Base-by-base conservation (phyloP, 2,888 invertebrate species). In the Dicyrtoma fusca region DNA sequence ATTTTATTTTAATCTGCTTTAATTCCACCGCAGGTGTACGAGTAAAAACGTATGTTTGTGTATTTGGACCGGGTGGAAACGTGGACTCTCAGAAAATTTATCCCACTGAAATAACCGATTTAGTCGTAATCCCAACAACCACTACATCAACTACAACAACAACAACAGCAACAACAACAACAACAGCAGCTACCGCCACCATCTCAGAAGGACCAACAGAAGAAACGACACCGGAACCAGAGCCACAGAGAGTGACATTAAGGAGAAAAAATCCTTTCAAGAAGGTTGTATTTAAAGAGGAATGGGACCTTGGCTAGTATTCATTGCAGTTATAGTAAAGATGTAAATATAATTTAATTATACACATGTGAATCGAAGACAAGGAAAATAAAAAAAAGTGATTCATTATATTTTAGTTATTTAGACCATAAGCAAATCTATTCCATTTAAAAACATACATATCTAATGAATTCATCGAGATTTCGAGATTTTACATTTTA, bases 21-120 rank as follows among this genome's bases (percentile, higher is more conserved):
- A 47, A 63, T 63, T 47, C 14, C 21, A 44, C 14, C 2, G 23
- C 19, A 21, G 34, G 34, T 8, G 34, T 63, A 44, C 1, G 11
- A 11, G 65, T 51, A 4, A 65, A 65, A 49, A n/a, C 49, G 26
- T 68, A 68, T 21, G 34, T 42, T 1, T 68, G 66, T 34, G 55
- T 68, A 23, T 68, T 68, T 34, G 66, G 53, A 55, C 66, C 66
- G 5, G 55, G 17, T 42, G 66, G 66, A n/a, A 68, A 68, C 19
- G 55, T 17, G 2, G 21, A 68, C 13, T 19, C 42, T 1, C 10
- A 42, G n/a, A 55, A 68, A 68, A 68, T 68, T 14, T 68, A 68
- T 26, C 14, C n/a, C 17, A 53, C 66, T 6, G 21, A 21, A 1
- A 13, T 13, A 49, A 19, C 49, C 17, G 49, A 49, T 10, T n/a